A percentile compares a stretch with the other conserved stretches of the same genome.
These are phyloP conservation scores for Coilia nasus DNA, from an alignment of 2,797 vertebrate species.

Conservation along the genomic window DNA sequence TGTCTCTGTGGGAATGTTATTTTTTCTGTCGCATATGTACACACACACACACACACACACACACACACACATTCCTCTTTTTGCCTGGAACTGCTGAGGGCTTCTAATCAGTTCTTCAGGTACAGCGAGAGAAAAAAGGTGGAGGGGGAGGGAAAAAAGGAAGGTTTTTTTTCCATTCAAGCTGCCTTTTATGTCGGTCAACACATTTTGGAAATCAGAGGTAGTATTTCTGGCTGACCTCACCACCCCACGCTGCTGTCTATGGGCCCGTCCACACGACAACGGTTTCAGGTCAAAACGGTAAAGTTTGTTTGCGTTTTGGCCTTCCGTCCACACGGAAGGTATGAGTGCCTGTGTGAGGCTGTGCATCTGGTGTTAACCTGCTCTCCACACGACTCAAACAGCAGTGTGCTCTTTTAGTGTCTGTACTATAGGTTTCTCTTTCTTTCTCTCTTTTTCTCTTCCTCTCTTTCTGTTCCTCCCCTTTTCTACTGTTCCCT, in stretches of 20 bases:
- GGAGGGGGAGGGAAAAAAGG: no score
- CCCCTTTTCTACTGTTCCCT: not conserved
- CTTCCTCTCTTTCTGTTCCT: not conserved
- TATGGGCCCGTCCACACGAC: no score
- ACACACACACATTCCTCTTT: no score
- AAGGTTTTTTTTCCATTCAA: no score
- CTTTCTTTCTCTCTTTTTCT: not conserved
- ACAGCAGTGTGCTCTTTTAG: not conserved
- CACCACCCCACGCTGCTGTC: not conserved
- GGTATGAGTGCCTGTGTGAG: not conserved
- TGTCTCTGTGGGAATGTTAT: not conserved
- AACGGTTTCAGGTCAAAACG: no score
- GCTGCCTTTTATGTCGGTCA: slow-evolving; percentile 19
- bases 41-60: no score
- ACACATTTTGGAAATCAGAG: slow-evolving; percentile 17
- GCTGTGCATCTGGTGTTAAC: not conserved
- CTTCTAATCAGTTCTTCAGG: no score
- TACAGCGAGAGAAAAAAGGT: no score
- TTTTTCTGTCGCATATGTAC: slow-evolving; percentile 31
- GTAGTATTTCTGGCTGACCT: not conserved
- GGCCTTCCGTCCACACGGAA: no score
- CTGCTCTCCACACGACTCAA: not conserved
- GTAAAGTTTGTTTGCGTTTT: no score
- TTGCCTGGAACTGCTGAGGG: no score
- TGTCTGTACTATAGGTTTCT: not conserved